Base-by-base conservation (phyloP, 2,797 vertebrate genomes). In the Xiphophorus birchmanni region DNA sequence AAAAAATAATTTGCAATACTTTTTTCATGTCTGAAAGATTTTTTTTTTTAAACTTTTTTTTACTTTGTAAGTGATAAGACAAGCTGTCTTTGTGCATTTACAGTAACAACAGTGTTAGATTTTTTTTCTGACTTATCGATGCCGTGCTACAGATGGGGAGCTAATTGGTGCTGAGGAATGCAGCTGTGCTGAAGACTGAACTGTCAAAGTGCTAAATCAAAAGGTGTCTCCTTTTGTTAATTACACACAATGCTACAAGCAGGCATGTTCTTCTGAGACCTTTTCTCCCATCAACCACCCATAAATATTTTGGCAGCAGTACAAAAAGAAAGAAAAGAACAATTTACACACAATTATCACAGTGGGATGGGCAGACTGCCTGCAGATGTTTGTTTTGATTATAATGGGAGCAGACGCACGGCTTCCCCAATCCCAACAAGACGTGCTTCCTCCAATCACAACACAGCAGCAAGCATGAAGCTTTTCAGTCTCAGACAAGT, bases 311-410 rank as follows among this genome's bases (percentile, higher is more conserved):
- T 94, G 93, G 93, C 93, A 94, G 87, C 72, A 81, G 74, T 86
- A 93, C 89, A 92, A 87, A 91, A 90, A 87, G 75, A 85, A 87
- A 80, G 71, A 83, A 82, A 71, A 81, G 84, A 91, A 91, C 93
- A 93, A 92, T 95, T 94, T 93, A 93, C 93, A 94, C 87, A 95
- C 93, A 94, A 94, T 95, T 95, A 94, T 94, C 93, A 94, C 94
- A 93, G 93, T 88, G 90, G 88, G 93, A 90, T 77, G 86, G 90
- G 90, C 90, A 87, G 90, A 89, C 84, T 87, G 88, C 92, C 92
- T 93, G 92, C 93, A 94, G 93, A 95, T 94, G 95, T 94, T 92
- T 91, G 89, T 91, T 92, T 92, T 95, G 92, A 93, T 91, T 83
- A 86, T 89, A 91, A 92, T 86, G 87, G 87, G 87, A 88, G 80